A percentile compares a stretch with the other conserved stretches of the same genome.
Evolutionary conservation across 2,113 vertebrate genomes (phyloP).

Genomic region (Takifugu flavidus): DNA sequence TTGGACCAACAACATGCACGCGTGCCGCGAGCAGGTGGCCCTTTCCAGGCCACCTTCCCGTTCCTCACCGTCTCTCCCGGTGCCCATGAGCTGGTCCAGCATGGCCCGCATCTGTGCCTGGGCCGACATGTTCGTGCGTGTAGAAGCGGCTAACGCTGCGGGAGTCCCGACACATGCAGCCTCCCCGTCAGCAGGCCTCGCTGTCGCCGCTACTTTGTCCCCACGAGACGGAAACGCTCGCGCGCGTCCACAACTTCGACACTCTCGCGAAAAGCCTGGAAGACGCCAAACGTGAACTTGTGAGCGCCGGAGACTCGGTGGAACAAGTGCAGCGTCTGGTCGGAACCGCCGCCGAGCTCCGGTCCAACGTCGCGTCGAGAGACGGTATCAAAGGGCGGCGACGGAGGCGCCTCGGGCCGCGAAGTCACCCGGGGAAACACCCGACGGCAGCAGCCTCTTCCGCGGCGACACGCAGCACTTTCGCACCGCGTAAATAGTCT

Average conservation of each 20-base stretch:
- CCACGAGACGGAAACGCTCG: conserved; percentile 6
- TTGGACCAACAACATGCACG: conserved; percentile 22
- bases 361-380: conserved; percentile 15
- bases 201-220: conserved; percentile 15
- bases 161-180: conserved; percentile 55
- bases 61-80: conserved; percentile 91
- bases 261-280: too few relatives aligned
- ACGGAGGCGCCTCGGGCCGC: not conserved
- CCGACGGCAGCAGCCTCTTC: too few relatives aligned
- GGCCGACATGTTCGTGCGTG: conserved; percentile 84
- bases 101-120: conserved; percentile 98
- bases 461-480: too few relatives aligned
- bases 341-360: conserved; percentile 42
- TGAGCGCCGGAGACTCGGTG: conserved; percentile 17
- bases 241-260: not conserved
- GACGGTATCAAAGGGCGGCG: conserved; percentile 23
- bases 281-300: conserved; percentile 36
- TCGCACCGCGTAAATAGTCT: conserved; percentile 12
- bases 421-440: too few relatives aligned
- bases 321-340: conserved; percentile 50
- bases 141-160: conserved; percentile 11
- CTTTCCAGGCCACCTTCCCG: not conserved
- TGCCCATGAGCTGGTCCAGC: conserved; percentile 99
- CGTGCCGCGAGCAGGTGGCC: too few relatives aligned
- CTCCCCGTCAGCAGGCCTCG: conserved; percentile 50